A percentile compares a stretch with the other conserved stretches of the same genome.
These are phyloP conservation scores for Zaprionus lachaisei DNA, from an alignment of 1,140 invertebrate species.

Conservation along the genomic window DNA sequence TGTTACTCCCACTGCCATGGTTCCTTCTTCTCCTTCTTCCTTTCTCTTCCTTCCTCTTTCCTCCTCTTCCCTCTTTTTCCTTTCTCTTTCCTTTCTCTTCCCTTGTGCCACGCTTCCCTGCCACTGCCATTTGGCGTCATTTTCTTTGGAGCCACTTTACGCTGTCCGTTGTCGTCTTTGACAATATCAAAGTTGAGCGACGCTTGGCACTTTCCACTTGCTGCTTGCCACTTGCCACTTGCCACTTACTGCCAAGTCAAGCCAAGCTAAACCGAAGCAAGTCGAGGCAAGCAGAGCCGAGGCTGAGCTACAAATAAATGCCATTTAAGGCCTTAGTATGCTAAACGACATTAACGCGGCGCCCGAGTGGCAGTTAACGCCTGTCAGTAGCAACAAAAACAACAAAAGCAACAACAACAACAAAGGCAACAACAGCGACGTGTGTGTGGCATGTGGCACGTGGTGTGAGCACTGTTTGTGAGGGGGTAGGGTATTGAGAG, in stretches of 20 bases:
- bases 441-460: neutral
- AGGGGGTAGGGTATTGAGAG: neutral
- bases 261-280: neutral
- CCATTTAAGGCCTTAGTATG: conserved; percentile 80
- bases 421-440: neutral
- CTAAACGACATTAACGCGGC: conserved; percentile 75
- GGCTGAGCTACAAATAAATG: conserved; percentile 71
- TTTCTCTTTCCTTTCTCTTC: neutral
- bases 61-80: neutral
- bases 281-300: neutral
- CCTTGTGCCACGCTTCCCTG: neutral
- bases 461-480: neutral
- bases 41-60: neutral
- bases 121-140: conserved; percentile 28
- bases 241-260: conserved; percentile 15
- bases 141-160: conserved; percentile 42
- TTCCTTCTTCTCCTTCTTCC: neutral
- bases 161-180: conserved; percentile 39
- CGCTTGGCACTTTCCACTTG: conserved; percentile 23
- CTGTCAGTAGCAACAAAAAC: conserved; percentile 56
- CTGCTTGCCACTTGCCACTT: conserved; percentile 9
- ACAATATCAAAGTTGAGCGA: conserved; percentile 73
- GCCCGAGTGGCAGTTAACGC: conserved; percentile 77
- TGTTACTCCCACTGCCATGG: neutral
- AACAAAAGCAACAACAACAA: conserved; percentile 14